A percentile compares a stretch with the other conserved stretches of the same genome.
These are phyloP conservation scores for Drosophila teissieri DNA, from an alignment of 1,140 invertebrate genomes.

Conservation along the genomic window DNA sequence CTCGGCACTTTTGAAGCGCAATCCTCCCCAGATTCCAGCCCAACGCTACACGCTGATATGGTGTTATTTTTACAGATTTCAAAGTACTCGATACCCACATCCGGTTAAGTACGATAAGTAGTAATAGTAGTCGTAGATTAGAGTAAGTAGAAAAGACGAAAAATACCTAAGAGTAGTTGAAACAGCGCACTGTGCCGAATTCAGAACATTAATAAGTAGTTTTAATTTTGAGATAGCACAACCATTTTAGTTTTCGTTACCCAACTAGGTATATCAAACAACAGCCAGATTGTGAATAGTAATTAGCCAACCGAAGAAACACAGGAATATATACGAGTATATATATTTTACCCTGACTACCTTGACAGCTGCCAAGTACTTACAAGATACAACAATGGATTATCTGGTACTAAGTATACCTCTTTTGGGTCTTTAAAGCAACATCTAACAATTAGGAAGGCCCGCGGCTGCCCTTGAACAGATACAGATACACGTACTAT, in stretches of 20 bases:
- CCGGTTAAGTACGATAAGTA: constrained; percentile 28
- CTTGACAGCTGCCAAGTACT: constrained; percentile 50
- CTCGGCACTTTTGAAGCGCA: constrained; percentile 76
- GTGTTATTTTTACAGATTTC: constrained; percentile 81
- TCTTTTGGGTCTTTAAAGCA: constrained; percentile 32
- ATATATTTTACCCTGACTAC: constrained; percentile 67
- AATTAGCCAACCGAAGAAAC: constrained; percentile 35
- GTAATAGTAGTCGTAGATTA: constrained; percentile 53
- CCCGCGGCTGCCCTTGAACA: constrained; percentile 38
- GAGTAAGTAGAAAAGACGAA: constrained; percentile 59
- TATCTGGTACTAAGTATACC: constrained; percentile 44
- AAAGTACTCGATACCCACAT: constrained; percentile 49
- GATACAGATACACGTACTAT: constrained; percentile 7
- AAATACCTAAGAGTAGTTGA: constrained; percentile 65
- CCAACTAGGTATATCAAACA: constrained; percentile 39
- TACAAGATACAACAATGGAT: constrained; percentile 61
- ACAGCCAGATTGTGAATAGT: constrained; percentile 72
- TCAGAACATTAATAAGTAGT: constrained; percentile 22
- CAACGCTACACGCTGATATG: constrained; percentile 77
- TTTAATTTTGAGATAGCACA: constrained; percentile 76
- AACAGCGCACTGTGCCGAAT: constrained; percentile 42
- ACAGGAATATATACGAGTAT: constrained; percentile 12
- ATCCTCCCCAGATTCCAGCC: constrained; percentile 41
- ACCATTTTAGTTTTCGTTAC: constrained; percentile 76
- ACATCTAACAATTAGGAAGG: constrained; percentile 48